A percentile compares a stretch with the other conserved stretches of the same genome.
phyloP scores from a whole-genome alignment of 2,113 vertebrate genomes.

The Heptranchias perlo region DNA sequence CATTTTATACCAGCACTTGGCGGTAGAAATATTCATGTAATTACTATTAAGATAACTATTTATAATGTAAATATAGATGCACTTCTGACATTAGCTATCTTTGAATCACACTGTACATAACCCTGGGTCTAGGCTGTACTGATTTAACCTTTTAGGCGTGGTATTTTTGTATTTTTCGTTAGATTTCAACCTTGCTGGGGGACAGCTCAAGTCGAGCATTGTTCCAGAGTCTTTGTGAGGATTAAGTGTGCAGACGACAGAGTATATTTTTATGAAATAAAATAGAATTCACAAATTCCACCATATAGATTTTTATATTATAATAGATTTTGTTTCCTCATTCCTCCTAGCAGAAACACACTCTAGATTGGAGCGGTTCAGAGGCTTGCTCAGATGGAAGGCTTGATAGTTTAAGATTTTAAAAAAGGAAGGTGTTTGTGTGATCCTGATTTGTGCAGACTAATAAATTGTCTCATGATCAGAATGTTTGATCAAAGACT shows the following conservation, averaged over 20 bases:
- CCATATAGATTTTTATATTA: conserved; percentile 2
- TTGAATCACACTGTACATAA: conserved; percentile 37
- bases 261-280: conserved; percentile 53
- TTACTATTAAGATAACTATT: conserved; percentile 46
- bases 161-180: conserved; percentile 43
- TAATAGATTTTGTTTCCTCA: background rate
- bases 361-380: background rate
- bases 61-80: conserved; percentile 57
- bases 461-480: conserved; percentile 20
- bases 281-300: conserved; percentile 30
- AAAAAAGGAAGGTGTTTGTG: background rate
- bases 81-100: conserved; percentile 26
- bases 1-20: conserved; percentile 46
- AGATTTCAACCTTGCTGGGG: background rate
- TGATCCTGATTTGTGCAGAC: conserved; percentile 3
- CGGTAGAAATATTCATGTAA: conserved; percentile 43
- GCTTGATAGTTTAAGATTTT: background rate
- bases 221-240: conserved; percentile 48
- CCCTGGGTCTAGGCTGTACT: conserved; percentile 48
- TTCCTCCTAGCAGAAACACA: background rate
- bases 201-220: conserved; percentile 42
- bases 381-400: background rate
- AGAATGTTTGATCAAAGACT: conserved; percentile 47
- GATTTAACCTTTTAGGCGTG: conserved; percentile 51
- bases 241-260: conserved; percentile 45